phyloP scores from a whole-genome alignment of 2,113 vertebrate species.

The Chascanopsetta lugubris region DNA sequence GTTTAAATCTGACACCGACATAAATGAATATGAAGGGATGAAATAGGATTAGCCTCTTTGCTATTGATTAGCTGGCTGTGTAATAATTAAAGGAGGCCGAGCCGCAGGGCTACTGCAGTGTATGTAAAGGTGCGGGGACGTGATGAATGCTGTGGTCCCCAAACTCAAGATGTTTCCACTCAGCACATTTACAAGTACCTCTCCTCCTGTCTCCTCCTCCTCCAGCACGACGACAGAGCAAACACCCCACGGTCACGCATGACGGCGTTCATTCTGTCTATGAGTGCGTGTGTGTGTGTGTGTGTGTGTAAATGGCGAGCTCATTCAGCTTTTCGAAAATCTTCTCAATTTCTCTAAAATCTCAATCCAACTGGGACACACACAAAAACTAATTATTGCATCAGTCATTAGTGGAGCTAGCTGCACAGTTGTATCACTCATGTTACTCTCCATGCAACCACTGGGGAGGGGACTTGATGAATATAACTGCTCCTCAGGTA shows the following conservation, averaged over 20 bases:
- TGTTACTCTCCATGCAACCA: no score
- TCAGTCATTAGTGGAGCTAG: no score
- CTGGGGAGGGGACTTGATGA: no score
- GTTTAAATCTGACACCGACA: constrained; percentile 57
- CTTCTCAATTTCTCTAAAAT: no score
- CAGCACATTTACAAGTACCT: constrained; percentile 61
- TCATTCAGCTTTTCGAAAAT: no score
- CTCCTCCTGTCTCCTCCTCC: constrained; percentile 29
- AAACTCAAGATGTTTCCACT: constrained; percentile 59
- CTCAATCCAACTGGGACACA: no score
- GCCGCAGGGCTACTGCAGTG: constrained; percentile 63
- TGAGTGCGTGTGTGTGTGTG: not conserved
- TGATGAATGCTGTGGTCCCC: constrained; percentile 67
- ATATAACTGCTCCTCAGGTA: no score
- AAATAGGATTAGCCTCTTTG: constrained; percentile 73
- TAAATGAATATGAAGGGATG: constrained; percentile 71
- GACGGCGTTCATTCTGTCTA: constrained; percentile 9
- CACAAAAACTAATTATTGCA: no score
- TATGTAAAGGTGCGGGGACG: constrained; percentile 29
- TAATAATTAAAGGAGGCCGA: constrained; percentile 72
- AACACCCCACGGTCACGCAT: constrained; percentile 43
- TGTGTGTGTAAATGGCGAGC: not conserved
- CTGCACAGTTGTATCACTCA: no score
- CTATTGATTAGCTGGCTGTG: constrained; percentile 69
- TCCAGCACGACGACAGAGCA: constrained; percentile 26